phyloP scores from a whole-genome alignment of 2,113 vertebrate genomes.

The Nannospalax galili region DNA sequence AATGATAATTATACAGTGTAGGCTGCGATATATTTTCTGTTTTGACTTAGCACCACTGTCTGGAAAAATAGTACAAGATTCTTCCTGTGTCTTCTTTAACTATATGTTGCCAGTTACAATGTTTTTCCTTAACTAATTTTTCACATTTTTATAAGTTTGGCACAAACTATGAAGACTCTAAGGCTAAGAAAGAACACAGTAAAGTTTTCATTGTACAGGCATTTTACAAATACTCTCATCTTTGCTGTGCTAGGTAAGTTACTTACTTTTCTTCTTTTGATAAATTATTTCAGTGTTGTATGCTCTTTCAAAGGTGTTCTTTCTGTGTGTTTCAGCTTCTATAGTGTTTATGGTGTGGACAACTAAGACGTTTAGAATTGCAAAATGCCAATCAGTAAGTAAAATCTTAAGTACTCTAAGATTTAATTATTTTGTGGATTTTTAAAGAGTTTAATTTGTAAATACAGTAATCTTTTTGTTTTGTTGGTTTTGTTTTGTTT shows the following conservation, averaged over 20 bases:
- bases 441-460: constrained; percentile 59
- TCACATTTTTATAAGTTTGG: constrained; percentile 93
- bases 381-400: constrained; percentile 92
- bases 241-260: constrained; percentile 93
- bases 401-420: constrained; percentile 16
- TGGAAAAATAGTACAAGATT: background rate
- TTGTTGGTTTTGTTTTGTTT: too few relatives aligned
- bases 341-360: constrained; percentile 93
- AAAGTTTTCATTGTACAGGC: constrained; percentile 93
- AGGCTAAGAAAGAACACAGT: constrained; percentile 92
- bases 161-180: constrained; percentile 94
- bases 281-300: background rate
- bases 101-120: background rate
- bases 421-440: constrained; percentile 19
- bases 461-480: constrained; percentile 37
- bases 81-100: background rate
- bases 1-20: background rate
- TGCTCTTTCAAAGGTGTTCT: constrained; percentile 58
- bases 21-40: background rate
- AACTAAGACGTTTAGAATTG: constrained; percentile 90
- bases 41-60: constrained; percentile 1
- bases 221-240: constrained; percentile 93
- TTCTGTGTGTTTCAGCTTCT: constrained; percentile 87
- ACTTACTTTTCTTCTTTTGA: constrained; percentile 11
- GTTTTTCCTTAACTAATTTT: constrained; percentile 82